Conservation (phyloP, 92 coral and sea anemone genomes). For the Muricea muricata region DNA sequence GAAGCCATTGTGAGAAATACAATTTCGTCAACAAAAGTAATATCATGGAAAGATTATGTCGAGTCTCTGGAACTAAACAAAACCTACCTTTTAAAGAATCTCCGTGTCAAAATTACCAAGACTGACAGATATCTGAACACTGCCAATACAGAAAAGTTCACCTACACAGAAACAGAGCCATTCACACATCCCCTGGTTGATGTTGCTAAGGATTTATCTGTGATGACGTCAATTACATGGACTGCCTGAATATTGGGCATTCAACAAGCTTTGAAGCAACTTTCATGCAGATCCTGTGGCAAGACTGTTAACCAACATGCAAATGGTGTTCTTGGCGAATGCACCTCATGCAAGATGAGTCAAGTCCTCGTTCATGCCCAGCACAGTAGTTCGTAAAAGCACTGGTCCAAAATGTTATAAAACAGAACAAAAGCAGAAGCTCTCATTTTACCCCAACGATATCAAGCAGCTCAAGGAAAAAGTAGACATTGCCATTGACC, state of each 20-base stretch:
- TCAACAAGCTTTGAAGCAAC: slow-evolving; percentile 4
- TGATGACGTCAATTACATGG: slow-evolving; percentile 2
- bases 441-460: slow-evolving; percentile 29
- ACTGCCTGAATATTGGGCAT: slow-evolving; percentile 1
- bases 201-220: background rate
- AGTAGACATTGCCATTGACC: slow-evolving; percentile 3
- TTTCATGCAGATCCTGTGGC: slow-evolving; percentile 8
- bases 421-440: too few relatives aligned
- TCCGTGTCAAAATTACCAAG: slow-evolving; percentile 15
- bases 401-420: slow-evolving; percentile 11
- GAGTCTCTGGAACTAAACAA: slow-evolving; percentile 16
- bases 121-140: slow-evolving; percentile 41
- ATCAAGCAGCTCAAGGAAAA: slow-evolving; percentile 20
- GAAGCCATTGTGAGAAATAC: slow-evolving; percentile 37
- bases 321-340: slow-evolving; percentile 21
- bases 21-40: background rate
- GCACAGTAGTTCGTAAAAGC: slow-evolving; percentile 35
- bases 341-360: slow-evolving; percentile 38
- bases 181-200: background rate
- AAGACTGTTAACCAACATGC: slow-evolving; percentile 33
- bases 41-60: slow-evolving; percentile 29
- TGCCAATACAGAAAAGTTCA: slow-evolving; percentile 24
- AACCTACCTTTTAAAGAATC: slow-evolving; percentile 34
- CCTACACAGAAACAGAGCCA: slow-evolving; percentile 1
- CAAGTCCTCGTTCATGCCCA: slow-evolving; percentile 29